Percentiles rank a stretch among this genome's conserved stretches.
phyloP scores from a whole-genome alignment of 2,797 vertebrate species.

The Babyrousa celebensis region DNA sequence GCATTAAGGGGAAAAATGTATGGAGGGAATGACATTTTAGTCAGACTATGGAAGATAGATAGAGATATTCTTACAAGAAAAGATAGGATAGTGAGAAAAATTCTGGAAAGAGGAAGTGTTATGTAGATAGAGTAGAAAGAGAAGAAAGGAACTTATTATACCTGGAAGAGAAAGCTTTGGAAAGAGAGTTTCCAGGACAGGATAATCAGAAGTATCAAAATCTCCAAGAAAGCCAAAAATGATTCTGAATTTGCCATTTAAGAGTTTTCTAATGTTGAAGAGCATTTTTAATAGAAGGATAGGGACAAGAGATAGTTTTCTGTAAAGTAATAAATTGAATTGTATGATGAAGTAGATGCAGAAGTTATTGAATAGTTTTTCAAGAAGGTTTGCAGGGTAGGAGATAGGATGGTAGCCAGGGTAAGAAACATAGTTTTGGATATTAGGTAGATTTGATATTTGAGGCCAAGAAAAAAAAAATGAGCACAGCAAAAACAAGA shows the following conservation, averaged over 20 bases:
- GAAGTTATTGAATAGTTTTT: background rate
- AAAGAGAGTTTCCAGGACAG: background rate
- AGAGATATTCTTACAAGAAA: background rate
- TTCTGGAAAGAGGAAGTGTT: background rate
- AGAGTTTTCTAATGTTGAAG: conserved; percentile 1
- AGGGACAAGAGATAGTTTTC: background rate
- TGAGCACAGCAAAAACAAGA: conserved; percentile 34
- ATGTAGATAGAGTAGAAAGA: background rate
- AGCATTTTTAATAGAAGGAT: conserved; percentile 1
- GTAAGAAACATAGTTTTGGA: background rate
- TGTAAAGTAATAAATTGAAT: background rate
- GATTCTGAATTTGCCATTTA: conserved; percentile 28
- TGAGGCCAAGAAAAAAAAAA: conserved; percentile 23
- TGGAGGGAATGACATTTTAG: background rate
- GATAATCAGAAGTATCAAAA: background rate
- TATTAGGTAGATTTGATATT: background rate
- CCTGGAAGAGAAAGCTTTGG: background rate
- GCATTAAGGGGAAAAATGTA: background rate
- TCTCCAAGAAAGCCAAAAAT: background rate
- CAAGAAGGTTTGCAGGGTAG: background rate
- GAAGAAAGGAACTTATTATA: background rate
- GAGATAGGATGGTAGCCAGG: background rate
- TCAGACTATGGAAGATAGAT: background rate
- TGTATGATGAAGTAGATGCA: background rate
- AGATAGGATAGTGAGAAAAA: background rate